These are phyloP conservation scores for Melanostoma mellinum DNA, from an alignment of 2,888 invertebrate genomes.

Conservation along the genomic window DNA sequence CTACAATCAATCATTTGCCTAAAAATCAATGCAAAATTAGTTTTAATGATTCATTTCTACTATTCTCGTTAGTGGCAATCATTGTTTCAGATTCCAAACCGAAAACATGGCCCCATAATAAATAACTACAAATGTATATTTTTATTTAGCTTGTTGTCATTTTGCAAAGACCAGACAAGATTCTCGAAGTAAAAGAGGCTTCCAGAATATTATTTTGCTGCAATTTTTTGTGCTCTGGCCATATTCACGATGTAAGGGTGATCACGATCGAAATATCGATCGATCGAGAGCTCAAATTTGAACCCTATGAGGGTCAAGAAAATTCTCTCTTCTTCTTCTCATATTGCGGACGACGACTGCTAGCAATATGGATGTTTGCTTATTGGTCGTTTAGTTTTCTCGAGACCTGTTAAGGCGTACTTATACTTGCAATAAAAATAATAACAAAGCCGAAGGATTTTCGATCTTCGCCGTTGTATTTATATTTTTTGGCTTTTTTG, in stretches of 20 bases:
- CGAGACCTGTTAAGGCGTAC: constrained; percentile 5
- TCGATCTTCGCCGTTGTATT: constrained; percentile 45
- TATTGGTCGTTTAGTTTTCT: constrained; percentile 22
- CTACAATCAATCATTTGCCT: too few species aligned
- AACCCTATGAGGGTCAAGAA: constrained; percentile 76
- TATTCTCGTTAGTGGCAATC: too few species aligned
- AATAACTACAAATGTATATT: too few species aligned
- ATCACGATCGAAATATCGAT: constrained; percentile 76
- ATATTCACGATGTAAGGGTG: constrained; percentile 77
- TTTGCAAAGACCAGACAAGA: constrained; percentile 3
- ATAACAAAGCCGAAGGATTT: constrained; percentile 63
- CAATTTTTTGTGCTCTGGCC: constrained; percentile 35
- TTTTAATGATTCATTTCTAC: too few species aligned
- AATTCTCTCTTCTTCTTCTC: constrained; percentile 47
- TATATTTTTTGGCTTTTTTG: background rate
- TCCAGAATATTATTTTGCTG: constrained; percentile 2
- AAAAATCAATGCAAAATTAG: too few species aligned
- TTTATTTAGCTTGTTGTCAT: background rate
- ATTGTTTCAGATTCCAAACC: background rate
- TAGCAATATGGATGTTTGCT: constrained; percentile 18
- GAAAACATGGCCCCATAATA: background rate
- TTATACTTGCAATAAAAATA: constrained; percentile 6
- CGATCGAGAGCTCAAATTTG: constrained; percentile 71
- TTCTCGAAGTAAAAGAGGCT: background rate
- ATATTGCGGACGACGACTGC: background rate